A percentile compares a stretch with the other conserved stretches of the same genome.
Evolutionary conservation across 2,113 vertebrate genomes (phyloP).

Genomic region (Zosterops japonicus): DNA sequence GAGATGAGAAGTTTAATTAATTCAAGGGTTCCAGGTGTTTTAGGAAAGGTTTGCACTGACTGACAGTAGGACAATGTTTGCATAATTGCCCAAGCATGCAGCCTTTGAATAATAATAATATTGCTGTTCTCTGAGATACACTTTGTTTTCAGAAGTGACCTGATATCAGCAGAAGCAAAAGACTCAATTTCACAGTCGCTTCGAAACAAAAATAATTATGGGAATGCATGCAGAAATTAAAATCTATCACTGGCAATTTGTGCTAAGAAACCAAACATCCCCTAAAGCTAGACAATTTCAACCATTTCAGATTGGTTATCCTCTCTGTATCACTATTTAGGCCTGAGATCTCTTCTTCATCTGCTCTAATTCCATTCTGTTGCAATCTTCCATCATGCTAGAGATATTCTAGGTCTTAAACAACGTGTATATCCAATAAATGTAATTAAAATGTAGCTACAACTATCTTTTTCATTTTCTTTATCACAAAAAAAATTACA

Average conservation of each 20-base stretch:
- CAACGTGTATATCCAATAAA: neutral
- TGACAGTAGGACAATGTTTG: slow-evolving; percentile 31
- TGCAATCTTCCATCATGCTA: neutral
- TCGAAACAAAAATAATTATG: slow-evolving; percentile 56
- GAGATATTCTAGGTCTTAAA: neutral
- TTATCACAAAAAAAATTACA: neutral
- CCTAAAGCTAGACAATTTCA: slow-evolving; percentile 18
- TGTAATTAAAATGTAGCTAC: slow-evolving; percentile 15
- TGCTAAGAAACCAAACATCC: slow-evolving; percentile 20
- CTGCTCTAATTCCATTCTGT: slow-evolving; percentile 24
- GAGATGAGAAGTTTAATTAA: slow-evolving; percentile 2
- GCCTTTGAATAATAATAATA: slow-evolving; percentile 30
- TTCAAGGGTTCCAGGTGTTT: slow-evolving; percentile 29
- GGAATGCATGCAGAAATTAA: slow-evolving; percentile 42
- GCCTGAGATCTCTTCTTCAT: neutral
- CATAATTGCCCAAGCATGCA: slow-evolving; percentile 51
- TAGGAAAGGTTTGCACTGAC: slow-evolving; percentile 22
- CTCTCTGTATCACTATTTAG: neutral
- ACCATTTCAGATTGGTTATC: neutral
- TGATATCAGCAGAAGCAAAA: slow-evolving; percentile 53
- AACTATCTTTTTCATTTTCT: neutral
- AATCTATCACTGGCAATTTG: slow-evolving; percentile 51
- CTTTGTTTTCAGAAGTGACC: slow-evolving; percentile 61
- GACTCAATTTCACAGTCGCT: slow-evolving; percentile 66
- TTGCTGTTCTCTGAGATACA: slow-evolving; percentile 30